Evolutionary conservation across 2,113 vertebrate species (phyloP).

Genomic region (Callipepla squamata): DNA sequence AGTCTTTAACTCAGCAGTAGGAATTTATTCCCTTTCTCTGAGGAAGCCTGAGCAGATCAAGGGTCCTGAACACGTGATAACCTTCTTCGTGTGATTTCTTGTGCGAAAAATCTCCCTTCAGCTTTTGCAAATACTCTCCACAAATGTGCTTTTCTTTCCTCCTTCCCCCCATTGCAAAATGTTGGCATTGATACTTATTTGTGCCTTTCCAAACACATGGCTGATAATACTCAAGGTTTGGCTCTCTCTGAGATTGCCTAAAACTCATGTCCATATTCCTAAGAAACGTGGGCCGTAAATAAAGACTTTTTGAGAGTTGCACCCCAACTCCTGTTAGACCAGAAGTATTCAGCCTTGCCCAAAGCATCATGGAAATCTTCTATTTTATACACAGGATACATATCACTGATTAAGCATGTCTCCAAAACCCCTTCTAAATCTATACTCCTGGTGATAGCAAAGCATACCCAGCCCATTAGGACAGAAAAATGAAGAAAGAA

Average conservation of each 20-base stretch:
- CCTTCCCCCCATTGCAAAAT: neutral
- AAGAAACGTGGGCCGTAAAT: neutral
- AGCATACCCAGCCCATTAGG: neutral
- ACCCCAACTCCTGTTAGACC: neutral
- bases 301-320: neutral
- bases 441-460: neutral
- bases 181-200: neutral
- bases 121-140: neutral
- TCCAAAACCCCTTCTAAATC: neutral
- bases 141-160: neutral
- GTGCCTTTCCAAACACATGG: neutral
- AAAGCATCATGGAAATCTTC: neutral
- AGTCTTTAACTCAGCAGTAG: neutral
- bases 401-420: neutral
- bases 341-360: neutral
- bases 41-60: neutral
- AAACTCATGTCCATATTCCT: neutral
- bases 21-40: constrained; percentile 25
- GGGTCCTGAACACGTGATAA: neutral
- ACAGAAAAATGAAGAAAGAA: neutral
- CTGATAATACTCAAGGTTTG: neutral
- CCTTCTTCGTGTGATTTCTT: neutral
- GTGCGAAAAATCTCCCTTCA: neutral
- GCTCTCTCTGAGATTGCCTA: neutral
- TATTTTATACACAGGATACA: neutral